Percentiles rank a stretch among this genome's conserved stretches.
Conservation (phyloP, 2,797 vertebrate genomes). For the Bucorvus abyssinicus region DNA sequence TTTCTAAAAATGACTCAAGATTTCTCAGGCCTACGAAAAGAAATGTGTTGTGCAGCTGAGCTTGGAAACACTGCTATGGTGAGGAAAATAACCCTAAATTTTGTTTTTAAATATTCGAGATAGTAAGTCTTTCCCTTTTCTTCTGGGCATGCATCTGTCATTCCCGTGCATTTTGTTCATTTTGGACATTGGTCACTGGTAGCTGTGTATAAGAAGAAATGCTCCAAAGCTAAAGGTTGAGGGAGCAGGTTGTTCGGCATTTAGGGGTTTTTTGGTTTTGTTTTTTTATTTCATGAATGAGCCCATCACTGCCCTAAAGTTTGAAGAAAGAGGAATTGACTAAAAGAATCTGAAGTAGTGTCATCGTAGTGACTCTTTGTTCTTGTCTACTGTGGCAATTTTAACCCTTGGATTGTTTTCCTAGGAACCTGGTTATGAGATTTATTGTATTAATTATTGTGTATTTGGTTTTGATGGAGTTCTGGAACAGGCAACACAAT, state of each 20-base stretch:
- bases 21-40: neutral
- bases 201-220: neutral
- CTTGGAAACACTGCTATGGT: neutral
- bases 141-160: neutral
- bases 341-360: conserved; percentile 19
- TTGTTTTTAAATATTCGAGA: neutral
- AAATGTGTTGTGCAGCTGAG: neutral
- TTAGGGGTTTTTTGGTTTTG: neutral
- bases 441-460: neutral
- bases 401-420: neutral
- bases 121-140: neutral
- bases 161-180: neutral
- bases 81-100: neutral
- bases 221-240: neutral
- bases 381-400: neutral
- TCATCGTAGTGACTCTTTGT: neutral
- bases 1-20: neutral
- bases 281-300: neutral
- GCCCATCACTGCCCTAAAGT: neutral
- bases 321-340: neutral
- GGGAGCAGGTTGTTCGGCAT: neutral
- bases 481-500: neutral
- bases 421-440: neutral
- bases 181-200: neutral
- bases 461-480: neutral